These are phyloP conservation scores for Seriola aureovittata DNA, from an alignment of 2,113 vertebrate species.

Conservation along the genomic window DNA sequence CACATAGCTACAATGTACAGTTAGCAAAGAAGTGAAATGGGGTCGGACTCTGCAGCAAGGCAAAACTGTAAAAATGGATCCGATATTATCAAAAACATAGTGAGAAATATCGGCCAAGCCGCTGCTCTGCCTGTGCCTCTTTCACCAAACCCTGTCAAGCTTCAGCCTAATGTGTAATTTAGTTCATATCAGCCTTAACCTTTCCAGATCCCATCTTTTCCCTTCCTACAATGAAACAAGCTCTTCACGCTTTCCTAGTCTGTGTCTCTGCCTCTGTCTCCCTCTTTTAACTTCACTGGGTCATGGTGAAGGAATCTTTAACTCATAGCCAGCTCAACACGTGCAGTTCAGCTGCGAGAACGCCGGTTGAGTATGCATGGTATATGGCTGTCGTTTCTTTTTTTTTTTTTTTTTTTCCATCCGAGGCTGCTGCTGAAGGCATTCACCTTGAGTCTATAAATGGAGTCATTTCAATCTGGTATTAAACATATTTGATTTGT, in stretches of 20 bases:
- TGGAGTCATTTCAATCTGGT: constrained; percentile 25
- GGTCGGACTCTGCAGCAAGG: no score
- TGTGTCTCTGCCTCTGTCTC: constrained; percentile 27
- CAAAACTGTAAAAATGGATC: no score
- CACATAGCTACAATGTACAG: no score
- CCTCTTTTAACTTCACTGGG: constrained; percentile 58
- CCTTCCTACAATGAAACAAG: constrained; percentile 27
- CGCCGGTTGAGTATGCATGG: constrained; percentile 28
- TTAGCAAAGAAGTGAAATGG: no score
- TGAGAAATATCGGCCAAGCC: no score
- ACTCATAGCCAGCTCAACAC: constrained; percentile 65
- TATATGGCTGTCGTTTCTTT: constrained; percentile 29
- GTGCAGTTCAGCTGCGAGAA: constrained; percentile 74
- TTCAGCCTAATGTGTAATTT: constrained; percentile 25
- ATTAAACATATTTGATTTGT: constrained; percentile 25
- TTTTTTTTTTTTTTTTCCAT: not conserved
- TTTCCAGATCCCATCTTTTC: constrained; percentile 20
- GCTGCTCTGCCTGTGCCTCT: not conserved
- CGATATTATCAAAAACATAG: no score
- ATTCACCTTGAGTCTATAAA: constrained; percentile 24
- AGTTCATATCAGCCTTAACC: constrained; percentile 16
- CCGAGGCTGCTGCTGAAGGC: constrained; percentile 14
- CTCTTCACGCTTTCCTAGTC: constrained; percentile 13
- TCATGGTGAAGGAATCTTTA: constrained; percentile 77
- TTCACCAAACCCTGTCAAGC: constrained; percentile 15